Conservation (phyloP, 2,113 vertebrate genomes). For the Leucopsar rothschildi region DNA sequence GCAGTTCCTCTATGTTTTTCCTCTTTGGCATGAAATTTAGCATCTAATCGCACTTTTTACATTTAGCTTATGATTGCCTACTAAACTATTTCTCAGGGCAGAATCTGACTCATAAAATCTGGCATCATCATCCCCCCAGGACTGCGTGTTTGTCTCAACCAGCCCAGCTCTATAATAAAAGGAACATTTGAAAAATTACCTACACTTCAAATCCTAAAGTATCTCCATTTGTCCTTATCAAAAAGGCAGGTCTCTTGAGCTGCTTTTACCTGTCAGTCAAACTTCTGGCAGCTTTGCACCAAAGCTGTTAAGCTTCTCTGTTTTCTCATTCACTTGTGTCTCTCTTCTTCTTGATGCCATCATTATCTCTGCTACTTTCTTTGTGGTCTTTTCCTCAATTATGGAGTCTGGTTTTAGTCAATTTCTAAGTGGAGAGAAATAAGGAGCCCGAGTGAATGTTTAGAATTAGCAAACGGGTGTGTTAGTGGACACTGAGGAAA, state of each 20-base stretch:
- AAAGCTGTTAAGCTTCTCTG: background rate
- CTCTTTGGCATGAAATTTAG: background rate
- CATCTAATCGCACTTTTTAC: background rate
- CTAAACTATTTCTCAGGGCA: background rate
- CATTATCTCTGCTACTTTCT: background rate
- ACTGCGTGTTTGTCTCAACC: background rate
- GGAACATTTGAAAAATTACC: background rate
- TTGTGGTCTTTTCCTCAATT: background rate
- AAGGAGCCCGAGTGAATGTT: background rate
- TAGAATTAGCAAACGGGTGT: background rate
- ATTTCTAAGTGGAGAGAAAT: background rate
- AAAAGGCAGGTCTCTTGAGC: background rate
- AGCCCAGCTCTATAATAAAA: background rate
- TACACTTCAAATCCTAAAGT: background rate
- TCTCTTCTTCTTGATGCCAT: background rate
- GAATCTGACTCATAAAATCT: background rate
- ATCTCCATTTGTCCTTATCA: background rate
- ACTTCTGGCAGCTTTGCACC: background rate
- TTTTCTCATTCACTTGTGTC: background rate
- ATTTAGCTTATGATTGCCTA: background rate
- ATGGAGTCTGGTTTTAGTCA: background rate
- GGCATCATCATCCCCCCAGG: background rate
- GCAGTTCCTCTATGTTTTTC: background rate
- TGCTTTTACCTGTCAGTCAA: background rate
- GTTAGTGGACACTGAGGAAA: background rate